phyloP scores from a whole-genome alignment of 2,797 vertebrate species.

The Thaleichthys pacificus region DNA sequence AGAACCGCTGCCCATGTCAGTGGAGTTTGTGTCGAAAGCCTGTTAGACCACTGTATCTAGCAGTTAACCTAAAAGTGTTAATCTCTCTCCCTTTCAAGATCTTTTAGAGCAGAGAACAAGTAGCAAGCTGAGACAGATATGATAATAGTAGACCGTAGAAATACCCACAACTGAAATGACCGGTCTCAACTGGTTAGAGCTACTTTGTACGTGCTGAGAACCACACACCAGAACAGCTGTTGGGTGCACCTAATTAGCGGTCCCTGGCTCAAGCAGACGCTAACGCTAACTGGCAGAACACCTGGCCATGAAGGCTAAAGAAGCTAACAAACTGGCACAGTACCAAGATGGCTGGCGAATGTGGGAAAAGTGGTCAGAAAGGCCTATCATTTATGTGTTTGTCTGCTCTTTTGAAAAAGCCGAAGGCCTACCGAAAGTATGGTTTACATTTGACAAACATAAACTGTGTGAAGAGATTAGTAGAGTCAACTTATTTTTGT shows the following conservation, averaged over 20 bases:
- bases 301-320: background rate
- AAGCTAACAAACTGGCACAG: background rate
- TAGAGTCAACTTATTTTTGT: no score
- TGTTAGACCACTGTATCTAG: no score
- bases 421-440: no score
- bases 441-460: no score
- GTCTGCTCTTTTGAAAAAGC: background rate
- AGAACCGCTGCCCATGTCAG: no score
- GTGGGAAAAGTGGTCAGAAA: background rate
- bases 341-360: background rate
- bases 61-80: no score
- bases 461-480: no score
- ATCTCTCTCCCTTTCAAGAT: no score
- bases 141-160: conserved; percentile 5
- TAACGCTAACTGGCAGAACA: conserved; percentile 10
- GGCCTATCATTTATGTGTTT: background rate
- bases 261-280: background rate
- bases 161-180: conserved; percentile 9
- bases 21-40: no score
- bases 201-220: conserved; percentile 35
- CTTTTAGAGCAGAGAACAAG: no score
- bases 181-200: conserved; percentile 42
- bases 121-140: background rate
- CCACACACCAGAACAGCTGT: no score
- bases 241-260: background rate